Conservation (phyloP, 2,888 invertebrate genomes). For the Papilio demoleus region DNA sequence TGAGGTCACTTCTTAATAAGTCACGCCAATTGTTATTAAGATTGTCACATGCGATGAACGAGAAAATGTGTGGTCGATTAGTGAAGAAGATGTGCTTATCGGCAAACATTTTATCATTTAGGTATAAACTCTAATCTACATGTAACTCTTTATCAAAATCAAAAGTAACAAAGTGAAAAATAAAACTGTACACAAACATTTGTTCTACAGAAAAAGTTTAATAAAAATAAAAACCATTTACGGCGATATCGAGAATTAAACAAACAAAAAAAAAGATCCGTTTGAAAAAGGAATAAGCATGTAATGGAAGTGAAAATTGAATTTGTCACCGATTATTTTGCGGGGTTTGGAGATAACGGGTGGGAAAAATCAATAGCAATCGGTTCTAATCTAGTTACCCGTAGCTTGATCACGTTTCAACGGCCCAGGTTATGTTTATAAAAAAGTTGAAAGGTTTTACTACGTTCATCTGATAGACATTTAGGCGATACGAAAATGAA, state of each 20-base stretch:
- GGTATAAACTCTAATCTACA: no score
- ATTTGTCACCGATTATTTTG: conserved; percentile 11
- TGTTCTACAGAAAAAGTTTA: background rate
- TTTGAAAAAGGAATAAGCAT: background rate
- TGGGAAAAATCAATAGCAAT: conserved; percentile 19
- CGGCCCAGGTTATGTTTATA: background rate
- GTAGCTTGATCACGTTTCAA: conserved; percentile 21
- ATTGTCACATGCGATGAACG: no score
- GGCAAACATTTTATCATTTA: no score
- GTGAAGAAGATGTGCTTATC: no score
- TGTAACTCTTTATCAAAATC: no score
- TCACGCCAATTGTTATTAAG: no score
- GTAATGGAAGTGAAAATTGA: conserved; percentile 11
- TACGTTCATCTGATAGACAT: background rate
- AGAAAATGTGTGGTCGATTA: no score
- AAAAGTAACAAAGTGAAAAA: no score
- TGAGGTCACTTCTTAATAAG: no score
- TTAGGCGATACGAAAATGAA: background rate
- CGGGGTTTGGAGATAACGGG: conserved; percentile 33
- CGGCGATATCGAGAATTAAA: background rate
- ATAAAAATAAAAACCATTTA: background rate
- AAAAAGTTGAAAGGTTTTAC: background rate
- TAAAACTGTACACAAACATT: background rate
- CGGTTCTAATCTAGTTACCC: conserved; percentile 13
- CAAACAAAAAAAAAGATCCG: background rate